Evolutionary conservation across 2,888 invertebrate genomes (phyloP).

Genomic region (Catocala sponsa): DNA sequence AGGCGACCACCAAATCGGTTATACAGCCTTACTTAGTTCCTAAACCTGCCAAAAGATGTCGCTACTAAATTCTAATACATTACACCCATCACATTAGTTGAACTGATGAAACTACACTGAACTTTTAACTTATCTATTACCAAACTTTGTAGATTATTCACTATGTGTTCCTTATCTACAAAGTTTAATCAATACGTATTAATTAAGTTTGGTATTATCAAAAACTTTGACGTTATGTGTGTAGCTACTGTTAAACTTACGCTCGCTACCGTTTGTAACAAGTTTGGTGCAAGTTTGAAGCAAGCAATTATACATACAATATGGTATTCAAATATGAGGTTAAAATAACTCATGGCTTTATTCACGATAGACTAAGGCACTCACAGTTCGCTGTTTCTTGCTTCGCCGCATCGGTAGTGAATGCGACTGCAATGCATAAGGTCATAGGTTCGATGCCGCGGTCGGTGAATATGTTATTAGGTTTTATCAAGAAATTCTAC

Average conservation of each 20-base stretch:
- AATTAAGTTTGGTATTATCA: slow-evolving; percentile 36
- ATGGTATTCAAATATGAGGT: no score
- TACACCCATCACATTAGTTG: neutral
- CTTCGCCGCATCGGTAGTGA: no score
- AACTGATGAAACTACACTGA: slow-evolving; percentile 9
- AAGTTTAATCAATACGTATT: slow-evolving; percentile 35
- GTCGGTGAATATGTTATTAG: no score
- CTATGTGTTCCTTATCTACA: slow-evolving; percentile 3
- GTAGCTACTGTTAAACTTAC: neutral
- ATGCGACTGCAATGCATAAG: no score
- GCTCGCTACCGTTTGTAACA: neutral
- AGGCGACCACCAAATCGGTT: no score
- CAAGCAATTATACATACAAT: no score
- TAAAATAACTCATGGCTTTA: no score
- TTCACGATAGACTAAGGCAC: no score
- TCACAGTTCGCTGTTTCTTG: no score
- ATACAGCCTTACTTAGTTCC: neutral
- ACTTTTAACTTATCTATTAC: slow-evolving; percentile 3
- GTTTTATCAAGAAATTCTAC: no score
- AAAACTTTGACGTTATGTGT: slow-evolving; percentile 22
- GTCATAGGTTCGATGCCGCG: no score
- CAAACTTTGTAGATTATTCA: slow-evolving; percentile 16
- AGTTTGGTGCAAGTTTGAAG: neutral
- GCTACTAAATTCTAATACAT: neutral
- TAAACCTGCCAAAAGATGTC: neutral